Base-by-base conservation (phyloP, 2,797 vertebrate genomes). In the Lophius americanus region DNA sequence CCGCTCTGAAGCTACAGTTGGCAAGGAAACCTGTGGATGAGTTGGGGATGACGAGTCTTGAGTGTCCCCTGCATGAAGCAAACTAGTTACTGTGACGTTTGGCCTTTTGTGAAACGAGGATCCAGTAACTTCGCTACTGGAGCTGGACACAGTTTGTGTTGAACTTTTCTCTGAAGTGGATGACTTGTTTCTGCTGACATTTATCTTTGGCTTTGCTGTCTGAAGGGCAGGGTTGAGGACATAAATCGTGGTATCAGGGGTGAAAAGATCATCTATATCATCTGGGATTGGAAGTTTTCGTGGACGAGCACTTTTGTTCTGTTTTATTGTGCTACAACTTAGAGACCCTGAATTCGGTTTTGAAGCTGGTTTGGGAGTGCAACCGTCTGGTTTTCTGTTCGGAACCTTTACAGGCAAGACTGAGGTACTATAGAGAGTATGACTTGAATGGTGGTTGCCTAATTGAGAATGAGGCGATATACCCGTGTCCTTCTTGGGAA, bases 221-320 rank as follows among this genome's bases (percentile, higher is more conserved):
- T 83, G 85, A 11, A 51, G 56, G 10, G 10, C 3, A 49, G 52
- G 46, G 33, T 6, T 58, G 44, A 85, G 32, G 1, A 80, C 23
- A 35, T 78, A 88, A 7, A 44, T 79, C 38, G 44, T 5, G 6
- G 88, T 80, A 72, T 92, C 90, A 3, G 91, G 90, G n/a, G 86
- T 85, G 46, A 92, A 91, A 51, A 90, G 88, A 2, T 79, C 59
- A 35, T 14, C 42, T 49, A 60, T 42, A 23, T 88, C 76, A 33
- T 81, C 39, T 1, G n/a, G 8, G 9, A 74, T 6, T 5, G 51
- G 10, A 33, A 3, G 11, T 70, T 10, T 79, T 74, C 72, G 73
- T 35, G 3, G 5, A 2, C 60, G 73, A 13, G 9, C 8, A 7
- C 4, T 14, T 84, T 82, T 91, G 14, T 62, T 79, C 7, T 12